phyloP scores from a whole-genome alignment of 2,797 vertebrate species.

The Columba guinea region DNA sequence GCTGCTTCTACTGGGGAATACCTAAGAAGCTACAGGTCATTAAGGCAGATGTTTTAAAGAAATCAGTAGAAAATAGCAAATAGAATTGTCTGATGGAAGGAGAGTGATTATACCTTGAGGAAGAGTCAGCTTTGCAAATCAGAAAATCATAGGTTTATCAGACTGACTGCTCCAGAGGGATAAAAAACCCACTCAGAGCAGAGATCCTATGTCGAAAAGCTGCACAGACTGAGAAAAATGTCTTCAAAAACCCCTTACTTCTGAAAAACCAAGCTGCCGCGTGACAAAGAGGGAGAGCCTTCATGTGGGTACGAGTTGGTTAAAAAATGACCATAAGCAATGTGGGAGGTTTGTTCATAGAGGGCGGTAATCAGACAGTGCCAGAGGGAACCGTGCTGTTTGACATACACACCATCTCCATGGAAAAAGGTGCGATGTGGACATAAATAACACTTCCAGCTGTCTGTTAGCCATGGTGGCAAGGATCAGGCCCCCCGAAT shows the following conservation, averaged over 20 bases:
- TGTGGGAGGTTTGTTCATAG: not conserved
- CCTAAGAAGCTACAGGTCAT: not conserved
- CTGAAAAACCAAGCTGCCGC: not conserved
- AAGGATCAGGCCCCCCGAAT: not conserved
- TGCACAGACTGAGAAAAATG: not conserved
- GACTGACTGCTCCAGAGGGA: not conserved
- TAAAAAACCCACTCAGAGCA: not conserved
- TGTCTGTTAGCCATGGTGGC: not conserved
- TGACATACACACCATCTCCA: not conserved
- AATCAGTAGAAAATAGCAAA: not conserved
- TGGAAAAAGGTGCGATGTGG: not conserved
- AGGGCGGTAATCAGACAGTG: not conserved
- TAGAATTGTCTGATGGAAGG: not conserved
- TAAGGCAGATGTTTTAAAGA: not conserved
- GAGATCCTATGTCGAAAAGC: not conserved
- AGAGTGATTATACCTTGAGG: no score
- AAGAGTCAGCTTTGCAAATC: not conserved
- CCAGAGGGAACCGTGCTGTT: not conserved
- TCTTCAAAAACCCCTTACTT: not conserved
- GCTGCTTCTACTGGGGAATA: not conserved
- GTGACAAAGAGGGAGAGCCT: not conserved
- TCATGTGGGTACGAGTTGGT: no score
- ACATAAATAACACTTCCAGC: not conserved
- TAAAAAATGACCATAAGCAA: not conserved
- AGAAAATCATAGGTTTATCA: no score